phyloP scores from a whole-genome alignment of 2,797 vertebrate genomes.

The Pseudochirops cupreus region DNA sequence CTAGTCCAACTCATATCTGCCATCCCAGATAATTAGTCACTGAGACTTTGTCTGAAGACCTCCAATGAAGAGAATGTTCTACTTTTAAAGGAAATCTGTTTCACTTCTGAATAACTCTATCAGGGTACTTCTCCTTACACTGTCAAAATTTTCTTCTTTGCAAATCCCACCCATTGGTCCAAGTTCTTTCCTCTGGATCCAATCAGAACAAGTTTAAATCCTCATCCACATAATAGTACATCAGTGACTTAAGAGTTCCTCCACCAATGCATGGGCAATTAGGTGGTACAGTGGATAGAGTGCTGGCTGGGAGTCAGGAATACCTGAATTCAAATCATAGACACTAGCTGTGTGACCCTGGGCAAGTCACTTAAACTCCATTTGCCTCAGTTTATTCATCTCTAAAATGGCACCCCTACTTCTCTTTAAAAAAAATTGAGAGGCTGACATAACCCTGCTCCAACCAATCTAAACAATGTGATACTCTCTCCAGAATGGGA shows the following conservation, averaged over 20 bases:
- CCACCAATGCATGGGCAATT: neutral
- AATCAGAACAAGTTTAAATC: neutral
- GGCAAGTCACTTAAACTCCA: neutral
- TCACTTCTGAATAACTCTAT: neutral
- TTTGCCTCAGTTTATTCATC: neutral
- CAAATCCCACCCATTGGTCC: neutral
- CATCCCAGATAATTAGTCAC: neutral
- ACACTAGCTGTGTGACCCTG: neutral
- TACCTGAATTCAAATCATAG: neutral
- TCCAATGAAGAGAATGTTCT: neutral
- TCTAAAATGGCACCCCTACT: neutral
- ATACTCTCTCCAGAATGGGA: neutral
- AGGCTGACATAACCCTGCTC: neutral
- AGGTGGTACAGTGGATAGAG: neutral
- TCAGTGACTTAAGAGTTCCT: neutral
- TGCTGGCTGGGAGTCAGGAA: neutral
- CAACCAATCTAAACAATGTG: neutral
- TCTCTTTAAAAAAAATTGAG: neutral
- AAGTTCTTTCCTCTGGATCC: neutral
- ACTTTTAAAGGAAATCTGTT: neutral
- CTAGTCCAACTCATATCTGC: neutral
- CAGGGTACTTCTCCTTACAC: neutral
- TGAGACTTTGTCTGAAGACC: neutral
- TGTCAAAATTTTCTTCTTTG: neutral
- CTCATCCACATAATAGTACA: neutral